phyloP scores from a whole-genome alignment of 2,113 vertebrate genomes.

The Desmodus rotundus region DNA sequence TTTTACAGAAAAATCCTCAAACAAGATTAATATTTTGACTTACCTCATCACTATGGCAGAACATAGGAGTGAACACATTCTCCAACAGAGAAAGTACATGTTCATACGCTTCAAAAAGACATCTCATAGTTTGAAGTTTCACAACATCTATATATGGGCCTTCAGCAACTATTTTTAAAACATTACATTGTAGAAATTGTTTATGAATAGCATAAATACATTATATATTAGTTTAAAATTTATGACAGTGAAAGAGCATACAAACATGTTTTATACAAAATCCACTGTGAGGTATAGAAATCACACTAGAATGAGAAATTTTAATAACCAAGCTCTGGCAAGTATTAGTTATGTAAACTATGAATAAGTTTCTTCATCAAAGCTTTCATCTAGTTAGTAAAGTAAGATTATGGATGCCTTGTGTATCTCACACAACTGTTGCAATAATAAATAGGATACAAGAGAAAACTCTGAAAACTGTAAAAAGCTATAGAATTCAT shows the following conservation, averaged over 20 bases:
- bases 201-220: not conserved
- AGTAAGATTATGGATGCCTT: not conserved
- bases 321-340: not conserved
- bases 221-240: constrained; percentile 36
- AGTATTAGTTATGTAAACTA: not conserved
- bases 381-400: constrained; percentile 19
- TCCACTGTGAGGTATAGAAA: not conserved
- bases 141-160: constrained; percentile 90
- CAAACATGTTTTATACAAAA: constrained; percentile 7
- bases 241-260: not conserved
- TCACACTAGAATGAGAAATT: not conserved
- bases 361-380: not conserved
- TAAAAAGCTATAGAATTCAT: not conserved
- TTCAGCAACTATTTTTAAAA: constrained; percentile 85
- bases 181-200: not conserved
- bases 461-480: not conserved
- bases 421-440: not conserved
- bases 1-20: constrained; percentile 12
- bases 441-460: not conserved
- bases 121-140: constrained; percentile 92
- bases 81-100: constrained; percentile 95
- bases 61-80: constrained; percentile 96
- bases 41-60: constrained; percentile 98
- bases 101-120: constrained; percentile 97
- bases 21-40: constrained; percentile 40